phyloP scores from a whole-genome alignment of 2,888 invertebrate species.

The Euzetes globulus region DNA sequence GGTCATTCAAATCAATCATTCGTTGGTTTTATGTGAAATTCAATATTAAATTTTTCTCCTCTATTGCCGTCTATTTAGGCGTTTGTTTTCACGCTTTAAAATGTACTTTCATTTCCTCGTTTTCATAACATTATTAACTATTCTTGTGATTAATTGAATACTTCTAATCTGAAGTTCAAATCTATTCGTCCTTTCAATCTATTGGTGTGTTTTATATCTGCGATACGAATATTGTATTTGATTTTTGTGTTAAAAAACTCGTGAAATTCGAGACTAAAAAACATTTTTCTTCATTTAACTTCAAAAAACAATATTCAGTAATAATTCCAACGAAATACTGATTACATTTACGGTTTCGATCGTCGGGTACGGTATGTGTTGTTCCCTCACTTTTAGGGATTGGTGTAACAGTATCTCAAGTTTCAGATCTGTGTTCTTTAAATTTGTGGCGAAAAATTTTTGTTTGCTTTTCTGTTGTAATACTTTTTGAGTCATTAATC shows the following conservation, averaged over 20 bases:
- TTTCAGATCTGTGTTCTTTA: too few relatives aligned
- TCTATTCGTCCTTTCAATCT: background rate
- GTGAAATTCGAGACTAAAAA: background rate
- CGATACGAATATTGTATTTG: background rate
- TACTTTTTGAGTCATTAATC: too few relatives aligned
- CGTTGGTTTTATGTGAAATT: too few relatives aligned
- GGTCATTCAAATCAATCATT: background rate
- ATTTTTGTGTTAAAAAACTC: background rate
- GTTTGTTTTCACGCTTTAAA: too few relatives aligned
- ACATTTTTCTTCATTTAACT: background rate
- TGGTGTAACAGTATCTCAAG: too few relatives aligned
- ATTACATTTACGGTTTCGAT: background rate
- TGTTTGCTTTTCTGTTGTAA: too few relatives aligned
- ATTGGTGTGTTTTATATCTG: background rate
- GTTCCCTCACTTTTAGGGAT: background rate
- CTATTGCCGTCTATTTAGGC: background rate
- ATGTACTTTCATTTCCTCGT: too few relatives aligned
- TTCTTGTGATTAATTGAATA: too few relatives aligned
- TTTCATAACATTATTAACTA: too few relatives aligned
- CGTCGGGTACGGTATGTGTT: background rate
- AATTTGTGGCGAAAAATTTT: too few relatives aligned
- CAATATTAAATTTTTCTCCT: background rate
- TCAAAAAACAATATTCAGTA: too few relatives aligned
- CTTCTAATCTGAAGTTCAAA: too few relatives aligned
- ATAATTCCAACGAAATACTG: background rate